Base-by-base conservation (phyloP, 2,113 vertebrate genomes). In the Onychostruthus taczanowskii region DNA sequence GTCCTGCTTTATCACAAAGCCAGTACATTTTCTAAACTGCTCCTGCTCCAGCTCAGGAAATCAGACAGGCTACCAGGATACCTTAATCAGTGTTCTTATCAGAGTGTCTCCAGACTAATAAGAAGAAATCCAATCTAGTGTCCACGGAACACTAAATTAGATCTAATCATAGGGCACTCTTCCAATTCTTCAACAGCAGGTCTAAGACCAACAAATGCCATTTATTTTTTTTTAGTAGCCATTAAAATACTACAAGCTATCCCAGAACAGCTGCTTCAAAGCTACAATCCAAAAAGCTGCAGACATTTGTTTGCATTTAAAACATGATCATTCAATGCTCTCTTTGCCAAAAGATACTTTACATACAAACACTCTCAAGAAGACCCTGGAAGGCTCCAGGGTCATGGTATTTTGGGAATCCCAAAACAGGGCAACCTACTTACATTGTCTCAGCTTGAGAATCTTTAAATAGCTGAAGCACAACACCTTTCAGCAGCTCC, bases 51-150 rank as follows among this genome's bases (percentile, higher is more conserved):
- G 87, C 46, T 93, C 75, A 95, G 93, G 75, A 97, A 98, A 97
- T 97, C 89, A 96, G n/a, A 75, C 66, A 64, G 95, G 78, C 94
- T 87, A 93, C 72, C 94, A 96, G 94, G 64, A 83, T 83, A 90
- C 87, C 96, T 90, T 97, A 95, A 97, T 97, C 94, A 97, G 63
- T 9, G 3, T 81, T 96, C 96, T 97, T 98, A 97, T 94, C 96
- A 83, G 91, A 97, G 77, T 69, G 95, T 96, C 95, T 97, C 92
- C 94, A 97, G 95, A 92, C 96, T 97, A 97, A 97, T 93, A 96
- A 93, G 94, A 94, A 98, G 95, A 97, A 97, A 98, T 97, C 84
- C 94, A 98, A 97, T 98, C 97, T 97, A 93, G 66, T 85, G 81
- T 26, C 31, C 77, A 94, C 37, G 76, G 95, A 96, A 94, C 74